These are phyloP conservation scores for Scarus forsteni DNA, from an alignment of 2,797 vertebrate genomes.

Conservation along the genomic window DNA sequence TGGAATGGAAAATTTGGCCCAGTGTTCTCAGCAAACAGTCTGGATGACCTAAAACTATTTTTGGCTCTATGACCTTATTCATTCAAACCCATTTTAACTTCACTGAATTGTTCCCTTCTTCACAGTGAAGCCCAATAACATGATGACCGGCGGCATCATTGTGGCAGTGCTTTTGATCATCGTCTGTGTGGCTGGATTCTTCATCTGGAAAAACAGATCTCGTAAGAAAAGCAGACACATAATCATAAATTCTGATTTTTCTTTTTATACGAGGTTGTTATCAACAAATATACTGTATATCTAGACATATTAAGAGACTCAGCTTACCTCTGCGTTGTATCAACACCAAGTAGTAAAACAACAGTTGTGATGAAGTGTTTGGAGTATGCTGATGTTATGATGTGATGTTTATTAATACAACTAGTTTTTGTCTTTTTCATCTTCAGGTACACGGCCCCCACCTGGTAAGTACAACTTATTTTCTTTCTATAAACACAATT, in stretches of 20 bases:
- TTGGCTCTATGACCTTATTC: too few species aligned
- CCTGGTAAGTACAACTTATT: constrained; percentile 25
- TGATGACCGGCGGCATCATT: background rate
- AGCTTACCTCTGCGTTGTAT: background rate
- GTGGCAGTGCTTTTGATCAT: background rate
- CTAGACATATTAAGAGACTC: background rate
- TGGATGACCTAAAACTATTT: too few species aligned
- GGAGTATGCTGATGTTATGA: too few species aligned
- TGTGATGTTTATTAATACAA: too few species aligned
- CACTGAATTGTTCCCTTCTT: background rate
- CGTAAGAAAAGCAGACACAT: constrained; percentile 6
- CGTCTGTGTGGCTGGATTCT: background rate
- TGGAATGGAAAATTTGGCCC: too few species aligned
- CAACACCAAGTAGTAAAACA: too few species aligned
- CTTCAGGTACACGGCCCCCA: constrained; percentile 24
- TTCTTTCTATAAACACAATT: background rate
- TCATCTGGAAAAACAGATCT: too few species aligned
- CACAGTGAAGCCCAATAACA: background rate
- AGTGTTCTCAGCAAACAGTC: too few species aligned
- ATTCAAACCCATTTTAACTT: too few species aligned
- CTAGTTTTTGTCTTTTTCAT: too few species aligned
- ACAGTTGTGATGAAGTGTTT: too few species aligned
- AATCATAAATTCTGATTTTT: background rate
- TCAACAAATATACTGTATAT: too few species aligned
- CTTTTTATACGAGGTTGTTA: background rate